These are phyloP conservation scores for Dipodomys ordii DNA, from an alignment of 2,113 vertebrate genomes.

Conservation along the genomic window DNA sequence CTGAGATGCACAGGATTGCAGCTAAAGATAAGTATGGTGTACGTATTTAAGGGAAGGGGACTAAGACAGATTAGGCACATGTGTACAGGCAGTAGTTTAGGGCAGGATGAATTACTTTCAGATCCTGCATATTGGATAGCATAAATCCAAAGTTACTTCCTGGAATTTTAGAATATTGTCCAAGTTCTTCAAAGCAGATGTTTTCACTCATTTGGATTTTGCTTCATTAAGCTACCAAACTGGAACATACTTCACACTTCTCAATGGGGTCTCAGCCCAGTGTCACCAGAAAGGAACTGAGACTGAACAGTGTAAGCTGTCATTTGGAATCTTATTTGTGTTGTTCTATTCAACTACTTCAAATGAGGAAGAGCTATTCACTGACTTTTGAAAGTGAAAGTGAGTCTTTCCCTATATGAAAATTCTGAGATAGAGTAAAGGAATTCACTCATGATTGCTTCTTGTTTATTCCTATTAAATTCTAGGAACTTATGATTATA, in stretches of 20 bases:
- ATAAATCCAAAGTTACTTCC: slow-evolving; percentile 3
- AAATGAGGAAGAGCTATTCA: neutral
- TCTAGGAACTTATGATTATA: neutral
- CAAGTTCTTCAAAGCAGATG: neutral
- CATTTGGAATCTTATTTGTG: neutral
- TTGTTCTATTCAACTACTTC: neutral
- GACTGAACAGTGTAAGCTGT: neutral
- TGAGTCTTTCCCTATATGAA: too few relatives aligned
- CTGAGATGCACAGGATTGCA: slow-evolving; percentile 7
- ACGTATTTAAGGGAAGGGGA: neutral
- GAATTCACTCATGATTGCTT: neutral
- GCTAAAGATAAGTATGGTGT: slow-evolving; percentile 1
- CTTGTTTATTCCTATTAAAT: neutral
- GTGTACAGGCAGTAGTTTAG: neutral
- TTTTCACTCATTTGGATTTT: neutral
- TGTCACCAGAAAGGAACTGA: neutral
- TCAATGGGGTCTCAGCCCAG: neutral
- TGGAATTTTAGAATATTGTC: neutral
- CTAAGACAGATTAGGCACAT: neutral
- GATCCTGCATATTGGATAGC: neutral
- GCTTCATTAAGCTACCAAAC: neutral
- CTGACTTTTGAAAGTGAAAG: neutral
- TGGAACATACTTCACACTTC: neutral
- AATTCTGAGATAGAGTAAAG: neutral
- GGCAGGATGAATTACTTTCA: neutral